A percentile compares a stretch with the other conserved stretches of the same genome.
Evolutionary conservation across 2,797 vertebrate species (phyloP).

Genomic region (Coregonus sp.): DNA sequence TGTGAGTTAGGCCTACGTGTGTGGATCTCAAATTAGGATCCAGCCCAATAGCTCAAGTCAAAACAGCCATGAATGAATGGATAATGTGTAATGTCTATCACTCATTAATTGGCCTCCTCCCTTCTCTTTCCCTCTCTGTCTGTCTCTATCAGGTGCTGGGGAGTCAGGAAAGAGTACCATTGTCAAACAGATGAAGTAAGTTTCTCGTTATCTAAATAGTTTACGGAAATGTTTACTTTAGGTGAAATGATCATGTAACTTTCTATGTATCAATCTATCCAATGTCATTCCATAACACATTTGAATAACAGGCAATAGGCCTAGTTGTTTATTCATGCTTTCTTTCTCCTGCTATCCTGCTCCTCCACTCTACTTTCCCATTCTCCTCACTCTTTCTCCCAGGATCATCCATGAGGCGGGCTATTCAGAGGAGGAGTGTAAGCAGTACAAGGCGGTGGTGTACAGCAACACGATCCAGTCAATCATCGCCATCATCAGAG

Average conservation of each 20-base stretch:
- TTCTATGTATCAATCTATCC: too few relatives aligned
- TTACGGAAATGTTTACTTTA: not conserved
- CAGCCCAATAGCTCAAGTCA: too few relatives aligned
- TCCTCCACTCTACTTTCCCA: too few relatives aligned
- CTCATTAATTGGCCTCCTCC: too few relatives aligned
- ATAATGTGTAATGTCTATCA: too few relatives aligned
- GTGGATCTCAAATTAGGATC: too few relatives aligned
- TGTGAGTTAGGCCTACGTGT: too few relatives aligned
- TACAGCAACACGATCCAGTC: slow-evolving; percentile 99
- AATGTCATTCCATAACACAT: too few relatives aligned
- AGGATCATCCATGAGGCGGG: slow-evolving; percentile 98
- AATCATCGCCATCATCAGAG: slow-evolving; percentile 96
- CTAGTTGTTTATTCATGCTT: not conserved
- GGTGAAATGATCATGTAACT: too few relatives aligned
- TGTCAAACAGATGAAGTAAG: slow-evolving; percentile 15
- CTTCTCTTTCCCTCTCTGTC: too few relatives aligned
- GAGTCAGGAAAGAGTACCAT: slow-evolving; percentile 32
- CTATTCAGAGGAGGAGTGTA: slow-evolving; percentile 98
- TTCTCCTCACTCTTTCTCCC: slow-evolving; percentile 26
- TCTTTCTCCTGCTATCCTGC: slow-evolving; percentile 45
- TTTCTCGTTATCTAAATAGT: not conserved
- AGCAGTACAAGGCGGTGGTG: slow-evolving; percentile 98
- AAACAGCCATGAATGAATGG: too few relatives aligned
- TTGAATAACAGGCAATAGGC: too few relatives aligned
- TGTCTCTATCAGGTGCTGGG: slow-evolving; percentile 39